phyloP scores from a whole-genome alignment of 2,113 vertebrate species.

The Pedionomus torquatus region DNA sequence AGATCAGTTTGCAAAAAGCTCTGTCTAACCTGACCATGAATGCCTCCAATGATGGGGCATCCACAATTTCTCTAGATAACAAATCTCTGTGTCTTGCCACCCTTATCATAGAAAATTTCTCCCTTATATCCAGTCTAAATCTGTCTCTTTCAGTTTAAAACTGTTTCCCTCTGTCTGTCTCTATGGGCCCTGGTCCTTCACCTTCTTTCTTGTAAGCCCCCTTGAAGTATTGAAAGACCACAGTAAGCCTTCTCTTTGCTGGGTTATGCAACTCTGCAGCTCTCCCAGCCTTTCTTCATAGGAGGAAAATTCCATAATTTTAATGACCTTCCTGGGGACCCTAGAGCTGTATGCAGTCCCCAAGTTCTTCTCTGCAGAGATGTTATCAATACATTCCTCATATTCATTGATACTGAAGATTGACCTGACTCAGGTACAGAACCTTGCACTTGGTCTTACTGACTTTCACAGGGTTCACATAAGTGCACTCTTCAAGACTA shows the following conservation, averaged over 20 bases:
- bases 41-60: not conserved
- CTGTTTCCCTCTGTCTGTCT: not conserved
- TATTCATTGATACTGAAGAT: not conserved
- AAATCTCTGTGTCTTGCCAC: rapidly evolving
- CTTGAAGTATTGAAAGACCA: not conserved
- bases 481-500: not conserved
- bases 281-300: not conserved
- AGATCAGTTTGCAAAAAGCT: not conserved
- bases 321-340: not conserved
- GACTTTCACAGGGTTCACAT: not conserved
- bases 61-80: not conserved
- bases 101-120: not conserved
- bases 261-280: not conserved
- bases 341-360: not conserved
- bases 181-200: not conserved
- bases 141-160: not conserved
- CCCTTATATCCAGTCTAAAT: not conserved
- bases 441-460: not conserved
- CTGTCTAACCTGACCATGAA: not conserved
- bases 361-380: not conserved
- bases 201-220: not conserved
- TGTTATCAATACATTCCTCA: not conserved
- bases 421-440: not conserved
- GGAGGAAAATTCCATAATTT: not conserved
- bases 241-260: not conserved